Evolutionary conservation across 1,140 invertebrate species (phyloP).

Genomic region (Hycleus phaleratus): DNA sequence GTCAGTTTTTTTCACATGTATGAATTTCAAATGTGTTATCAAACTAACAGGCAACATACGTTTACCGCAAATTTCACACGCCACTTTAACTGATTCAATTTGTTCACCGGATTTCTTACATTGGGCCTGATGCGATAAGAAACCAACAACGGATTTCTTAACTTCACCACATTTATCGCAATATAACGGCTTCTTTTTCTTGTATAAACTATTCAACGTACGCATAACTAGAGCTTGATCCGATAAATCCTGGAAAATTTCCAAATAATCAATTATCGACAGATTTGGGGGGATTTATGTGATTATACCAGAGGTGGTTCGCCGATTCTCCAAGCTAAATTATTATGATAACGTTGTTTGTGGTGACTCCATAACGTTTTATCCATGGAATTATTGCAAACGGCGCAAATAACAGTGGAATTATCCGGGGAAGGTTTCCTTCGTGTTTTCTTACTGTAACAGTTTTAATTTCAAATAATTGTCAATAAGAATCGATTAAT

Average conservation of each 20-base stretch:
- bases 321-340: constrained; percentile 33
- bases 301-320: constrained; percentile 28
- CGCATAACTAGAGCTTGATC: constrained; percentile 25
- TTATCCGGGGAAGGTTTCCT: neutral
- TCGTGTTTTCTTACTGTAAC: neutral
- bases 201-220: constrained; percentile 28
- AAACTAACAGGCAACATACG: constrained; percentile 52
- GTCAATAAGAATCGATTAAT: constrained; percentile 11
- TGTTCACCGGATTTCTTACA: constrained; percentile 55
- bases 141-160: constrained; percentile 53
- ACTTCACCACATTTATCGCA: constrained; percentile 50
- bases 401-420: constrained; percentile 26
- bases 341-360: constrained; percentile 31
- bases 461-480: neutral
- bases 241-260: constrained; percentile 29
- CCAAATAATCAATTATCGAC: neutral
- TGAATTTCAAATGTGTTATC: constrained; percentile 24
- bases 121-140: constrained; percentile 52
- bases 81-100: constrained; percentile 42
- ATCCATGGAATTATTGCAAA: constrained; percentile 26
- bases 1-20: neutral
- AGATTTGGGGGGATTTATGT: neutral
- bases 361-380: constrained; percentile 27
- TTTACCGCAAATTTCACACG: constrained; percentile 49
- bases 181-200: constrained; percentile 39